A percentile compares a stretch with the other conserved stretches of the same genome.
Evolutionary conservation across 2,888 invertebrate genomes (phyloP).

Genomic region (Anticlea derivata): DNA sequence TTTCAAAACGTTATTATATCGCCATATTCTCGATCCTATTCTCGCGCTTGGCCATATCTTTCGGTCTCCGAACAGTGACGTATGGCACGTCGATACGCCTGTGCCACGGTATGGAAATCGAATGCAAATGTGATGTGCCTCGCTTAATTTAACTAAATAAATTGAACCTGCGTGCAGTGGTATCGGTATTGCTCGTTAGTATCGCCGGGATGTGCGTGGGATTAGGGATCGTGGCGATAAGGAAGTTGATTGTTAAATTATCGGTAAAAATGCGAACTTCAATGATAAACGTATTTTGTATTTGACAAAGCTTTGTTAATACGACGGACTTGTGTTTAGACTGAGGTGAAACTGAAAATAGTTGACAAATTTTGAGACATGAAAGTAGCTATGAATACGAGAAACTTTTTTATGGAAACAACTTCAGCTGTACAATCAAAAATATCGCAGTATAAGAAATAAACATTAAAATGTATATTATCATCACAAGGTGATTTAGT

Average conservation of each 20-base stretch:
- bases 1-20: constrained; percentile 37
- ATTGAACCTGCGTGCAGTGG: constrained; percentile 67
- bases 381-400: too few relatives aligned
- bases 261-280: neutral
- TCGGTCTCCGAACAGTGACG: constrained; percentile 64
- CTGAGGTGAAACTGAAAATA: too few relatives aligned
- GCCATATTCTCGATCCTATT: constrained; percentile 46
- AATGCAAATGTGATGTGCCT: constrained; percentile 78
- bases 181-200: constrained; percentile 67
- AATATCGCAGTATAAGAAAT: too few relatives aligned
- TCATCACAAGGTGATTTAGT: too few relatives aligned
- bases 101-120: constrained; percentile 77
- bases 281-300: neutral
- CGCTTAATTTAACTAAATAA: constrained; percentile 82
- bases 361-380: too few relatives aligned
- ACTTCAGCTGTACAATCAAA: too few relatives aligned
- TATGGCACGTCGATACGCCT: constrained; percentile 74
- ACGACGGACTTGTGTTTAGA: too few relatives aligned
- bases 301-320: neutral
- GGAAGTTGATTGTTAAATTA: constrained; percentile 8
- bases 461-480: too few relatives aligned
- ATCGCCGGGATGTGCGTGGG: constrained; percentile 42
- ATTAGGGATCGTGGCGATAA: constrained; percentile 25
- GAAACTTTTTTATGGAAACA: too few relatives aligned
- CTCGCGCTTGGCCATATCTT: constrained; percentile 59